A percentile compares a stretch with the other conserved stretches of the same genome.
These are phyloP conservation scores for Acanthosepion pharaonis DNA, from an alignment of 2,888 invertebrate species.

Conservation along the genomic window DNA sequence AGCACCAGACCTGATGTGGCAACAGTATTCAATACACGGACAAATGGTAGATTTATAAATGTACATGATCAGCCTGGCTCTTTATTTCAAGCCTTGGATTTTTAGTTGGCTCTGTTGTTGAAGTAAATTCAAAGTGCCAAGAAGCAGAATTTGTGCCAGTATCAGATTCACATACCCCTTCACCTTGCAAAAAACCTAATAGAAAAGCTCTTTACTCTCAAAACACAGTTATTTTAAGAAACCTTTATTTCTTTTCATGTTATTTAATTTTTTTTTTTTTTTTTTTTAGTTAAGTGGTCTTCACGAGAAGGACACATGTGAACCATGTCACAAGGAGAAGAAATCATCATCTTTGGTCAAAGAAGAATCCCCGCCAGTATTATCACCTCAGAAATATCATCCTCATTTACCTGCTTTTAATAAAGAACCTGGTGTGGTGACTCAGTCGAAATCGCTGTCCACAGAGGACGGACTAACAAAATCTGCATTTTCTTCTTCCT, in stretches of 20 bases:
- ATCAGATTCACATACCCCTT: too few species aligned
- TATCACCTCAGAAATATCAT: not conserved
- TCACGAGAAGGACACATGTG: not conserved
- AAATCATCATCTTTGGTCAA: not conserved
- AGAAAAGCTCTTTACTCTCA: too few species aligned
- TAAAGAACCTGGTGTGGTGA: not conserved
- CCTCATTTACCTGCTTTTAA: not conserved
- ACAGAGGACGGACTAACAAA: not conserved
- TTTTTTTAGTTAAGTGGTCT: not conserved
- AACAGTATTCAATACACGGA: too few species aligned
- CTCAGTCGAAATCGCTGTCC: not conserved
- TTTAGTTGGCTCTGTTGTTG: too few species aligned
- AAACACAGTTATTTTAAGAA: not conserved
- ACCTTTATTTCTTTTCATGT: not conserved
- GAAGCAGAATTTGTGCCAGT: too few species aligned
- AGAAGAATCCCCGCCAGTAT: not conserved
- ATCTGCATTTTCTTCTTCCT: not conserved
- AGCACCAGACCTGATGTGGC: too few species aligned
- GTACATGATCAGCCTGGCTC: too few species aligned
- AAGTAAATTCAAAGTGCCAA: too few species aligned
- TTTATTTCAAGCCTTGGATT: too few species aligned
- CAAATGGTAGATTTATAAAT: too few species aligned
- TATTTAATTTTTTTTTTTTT: not conserved
- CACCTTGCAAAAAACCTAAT: too few species aligned
- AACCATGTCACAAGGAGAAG: not conserved